phyloP scores from a whole-genome alignment of 92 coral and sea anemone genomes.

The Palythoa heliodiscus region DNA sequence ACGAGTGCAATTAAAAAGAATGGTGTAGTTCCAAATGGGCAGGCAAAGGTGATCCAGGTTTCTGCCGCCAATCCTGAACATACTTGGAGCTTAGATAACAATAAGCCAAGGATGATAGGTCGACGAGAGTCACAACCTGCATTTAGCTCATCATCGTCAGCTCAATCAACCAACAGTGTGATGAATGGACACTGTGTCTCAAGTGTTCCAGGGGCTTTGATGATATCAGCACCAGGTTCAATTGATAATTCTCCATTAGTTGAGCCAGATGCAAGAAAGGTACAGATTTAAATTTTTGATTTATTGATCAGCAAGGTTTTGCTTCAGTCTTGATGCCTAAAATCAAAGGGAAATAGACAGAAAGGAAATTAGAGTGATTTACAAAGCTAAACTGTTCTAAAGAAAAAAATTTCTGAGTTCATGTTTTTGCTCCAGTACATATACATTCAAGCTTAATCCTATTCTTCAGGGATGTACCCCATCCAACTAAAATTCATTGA shows the following conservation, averaged over 20 bases:
- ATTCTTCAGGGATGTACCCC: too few relatives aligned
- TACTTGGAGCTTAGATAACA: conserved; percentile 74
- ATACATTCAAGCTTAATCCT: too few relatives aligned
- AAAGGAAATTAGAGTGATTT: too few relatives aligned
- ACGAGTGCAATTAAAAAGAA: conserved; percentile 84
- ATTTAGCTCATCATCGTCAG: conserved; percentile 48
- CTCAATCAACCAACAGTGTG: conserved; percentile 58
- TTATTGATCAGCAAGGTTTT: background rate
- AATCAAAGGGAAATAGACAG: too few relatives aligned
- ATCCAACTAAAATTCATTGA: too few relatives aligned
- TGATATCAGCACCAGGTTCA: conserved; percentile 74
- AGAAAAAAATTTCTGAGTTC: too few relatives aligned
- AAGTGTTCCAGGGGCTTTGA: conserved; percentile 38
- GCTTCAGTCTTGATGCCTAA: too few relatives aligned
- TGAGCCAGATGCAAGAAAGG: conserved; percentile 91
- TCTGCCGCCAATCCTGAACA: conserved; percentile 65
- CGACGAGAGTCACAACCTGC: conserved; percentile 91
- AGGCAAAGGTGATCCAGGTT: conserved; percentile 60
- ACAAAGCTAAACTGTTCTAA: too few relatives aligned
- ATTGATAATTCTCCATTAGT: conserved; percentile 85
- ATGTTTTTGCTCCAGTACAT: too few relatives aligned
- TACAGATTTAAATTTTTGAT: background rate
- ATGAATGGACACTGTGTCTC: conserved; percentile 76
- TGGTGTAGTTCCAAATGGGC: conserved; percentile 76
- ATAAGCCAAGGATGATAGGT: conserved; percentile 57